A percentile compares a stretch with the other conserved stretches of the same genome.
These are phyloP conservation scores for Blera fallax DNA, from an alignment of 2,888 invertebrate genomes.

Conservation along the genomic window DNA sequence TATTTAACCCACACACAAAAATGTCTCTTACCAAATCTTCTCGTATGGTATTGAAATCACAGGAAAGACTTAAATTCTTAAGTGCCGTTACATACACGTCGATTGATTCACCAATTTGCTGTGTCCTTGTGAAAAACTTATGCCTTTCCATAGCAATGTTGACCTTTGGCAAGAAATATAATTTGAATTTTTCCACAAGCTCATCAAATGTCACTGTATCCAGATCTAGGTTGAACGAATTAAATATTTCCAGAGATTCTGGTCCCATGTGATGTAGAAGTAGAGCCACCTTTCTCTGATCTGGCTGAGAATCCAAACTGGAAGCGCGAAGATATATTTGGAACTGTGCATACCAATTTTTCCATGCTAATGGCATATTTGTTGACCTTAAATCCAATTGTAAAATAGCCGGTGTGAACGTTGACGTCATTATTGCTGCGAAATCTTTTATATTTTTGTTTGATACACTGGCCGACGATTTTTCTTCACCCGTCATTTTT, in stretches of 20 bases:
- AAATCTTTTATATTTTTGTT: not conserved
- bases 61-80: slow-evolving; percentile 12
- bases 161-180: slow-evolving; percentile 51
- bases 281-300: slow-evolving; percentile 43
- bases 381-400: not conserved
- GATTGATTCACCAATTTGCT: slow-evolving; percentile 23
- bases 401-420: not conserved
- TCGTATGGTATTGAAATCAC: not conserved
- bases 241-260: slow-evolving; percentile 36
- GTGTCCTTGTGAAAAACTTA: slow-evolving; percentile 49
- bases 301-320: not conserved
- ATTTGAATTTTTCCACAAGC: slow-evolving; percentile 21
- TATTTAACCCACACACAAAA: slow-evolving; percentile 8
- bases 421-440: not conserved
- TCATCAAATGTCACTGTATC: slow-evolving; percentile 17
- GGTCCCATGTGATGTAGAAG: slow-evolving; percentile 44
- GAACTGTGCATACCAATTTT: too few species aligned
- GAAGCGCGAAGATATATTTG: slow-evolving; percentile 8
- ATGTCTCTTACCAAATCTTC: slow-evolving; percentile 21
- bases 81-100: slow-evolving; percentile 27
- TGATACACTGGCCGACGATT: not conserved
- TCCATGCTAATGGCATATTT: slow-evolving; percentile 5
- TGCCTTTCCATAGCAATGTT: slow-evolving; percentile 54
- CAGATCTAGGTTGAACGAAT: slow-evolving; percentile 39
- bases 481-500: not conserved